A percentile compares a stretch with the other conserved stretches of the same genome.
Evolutionary conservation across 2,113 vertebrate genomes (phyloP).

Genomic region (Pica pica): DNA sequence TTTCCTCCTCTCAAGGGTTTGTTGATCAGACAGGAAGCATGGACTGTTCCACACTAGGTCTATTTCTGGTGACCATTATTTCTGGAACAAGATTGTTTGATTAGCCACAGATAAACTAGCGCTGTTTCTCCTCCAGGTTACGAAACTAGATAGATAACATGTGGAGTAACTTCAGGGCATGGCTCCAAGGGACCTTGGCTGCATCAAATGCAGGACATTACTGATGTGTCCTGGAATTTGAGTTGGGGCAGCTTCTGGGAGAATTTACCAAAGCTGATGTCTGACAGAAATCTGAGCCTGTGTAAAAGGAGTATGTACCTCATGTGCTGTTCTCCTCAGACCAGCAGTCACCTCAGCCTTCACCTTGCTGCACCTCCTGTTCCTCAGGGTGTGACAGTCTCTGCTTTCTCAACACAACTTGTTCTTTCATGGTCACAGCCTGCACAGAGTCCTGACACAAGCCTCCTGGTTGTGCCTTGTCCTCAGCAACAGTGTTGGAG

Average conservation of each 20-base stretch:
- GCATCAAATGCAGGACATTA: slow-evolving; percentile 29
- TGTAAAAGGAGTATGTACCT: background rate
- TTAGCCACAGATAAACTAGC: background rate
- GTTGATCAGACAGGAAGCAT: background rate
- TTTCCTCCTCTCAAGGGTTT: background rate
- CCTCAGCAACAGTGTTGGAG: background rate
- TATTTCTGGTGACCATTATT: background rate
- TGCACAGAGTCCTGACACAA: background rate
- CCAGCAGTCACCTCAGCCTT: background rate
- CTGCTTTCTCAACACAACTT: background rate
- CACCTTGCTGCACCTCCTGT: background rate
- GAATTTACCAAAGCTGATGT: background rate
- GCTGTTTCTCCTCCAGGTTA: background rate
- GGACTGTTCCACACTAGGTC: background rate
- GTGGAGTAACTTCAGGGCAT: slow-evolving; percentile 34
- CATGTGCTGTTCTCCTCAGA: background rate
- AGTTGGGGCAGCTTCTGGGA: background rate
- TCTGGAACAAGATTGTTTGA: background rate
- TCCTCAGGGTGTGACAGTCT: background rate
- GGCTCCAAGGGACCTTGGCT: slow-evolving; percentile 42
- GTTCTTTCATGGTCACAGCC: background rate
- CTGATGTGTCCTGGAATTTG: slow-evolving; percentile 50
- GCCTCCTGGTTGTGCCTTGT: background rate
- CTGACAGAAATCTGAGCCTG: background rate
- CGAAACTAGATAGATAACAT: background rate